Conservation (phyloP, 92 coral and sea anemone genomes). For the Umimayanthus kanabou region DNA sequence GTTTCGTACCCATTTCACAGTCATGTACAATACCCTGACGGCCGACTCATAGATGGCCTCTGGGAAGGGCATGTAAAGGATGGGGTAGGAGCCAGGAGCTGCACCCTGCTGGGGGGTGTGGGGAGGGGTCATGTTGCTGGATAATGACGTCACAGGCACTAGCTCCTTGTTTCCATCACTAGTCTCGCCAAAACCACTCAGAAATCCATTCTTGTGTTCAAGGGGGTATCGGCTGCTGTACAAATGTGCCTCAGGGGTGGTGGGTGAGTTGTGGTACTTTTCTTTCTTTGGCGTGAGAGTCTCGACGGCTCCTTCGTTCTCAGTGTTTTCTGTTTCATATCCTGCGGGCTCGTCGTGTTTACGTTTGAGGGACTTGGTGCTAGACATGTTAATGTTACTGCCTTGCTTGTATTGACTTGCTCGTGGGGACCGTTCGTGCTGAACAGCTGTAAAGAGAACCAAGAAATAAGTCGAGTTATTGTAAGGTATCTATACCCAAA, state of each 20-base stretch:
- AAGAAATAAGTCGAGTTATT: neutral
- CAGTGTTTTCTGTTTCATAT: conserved; percentile 51
- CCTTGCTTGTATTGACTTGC: neutral
- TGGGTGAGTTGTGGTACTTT: conserved; percentile 54
- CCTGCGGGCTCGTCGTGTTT: conserved; percentile 52
- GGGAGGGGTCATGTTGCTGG: conserved; percentile 76
- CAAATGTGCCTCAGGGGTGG: conserved; percentile 54
- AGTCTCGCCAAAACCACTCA: conserved; percentile 41
- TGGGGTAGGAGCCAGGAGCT: conserved; percentile 44
- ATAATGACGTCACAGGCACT: conserved; percentile 45
- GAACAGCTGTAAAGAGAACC: conserved; percentile 9
- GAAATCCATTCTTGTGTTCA: conserved; percentile 45
- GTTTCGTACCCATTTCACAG: conserved; percentile 97
- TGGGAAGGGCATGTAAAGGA: conserved; percentile 75
- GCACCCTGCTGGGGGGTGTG: conserved; percentile 73
- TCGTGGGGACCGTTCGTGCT: conserved; percentile 11
- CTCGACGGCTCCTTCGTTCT: conserved; percentile 43
- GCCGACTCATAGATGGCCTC: conserved; percentile 97
- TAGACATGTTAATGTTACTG: conserved; percentile 3
- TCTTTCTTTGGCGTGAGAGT: conserved; percentile 65
- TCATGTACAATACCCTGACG: conserved; percentile 84
- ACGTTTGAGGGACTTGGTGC: conserved; percentile 75
- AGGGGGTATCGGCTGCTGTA: conserved; percentile 45
- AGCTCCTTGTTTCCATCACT: conserved; percentile 47
- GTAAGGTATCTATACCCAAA: neutral